A percentile compares a stretch with the other conserved stretches of the same genome.
These are phyloP conservation scores for Melinopterus prodromus DNA, from an alignment of 2,888 invertebrate genomes.

Conservation along the genomic window DNA sequence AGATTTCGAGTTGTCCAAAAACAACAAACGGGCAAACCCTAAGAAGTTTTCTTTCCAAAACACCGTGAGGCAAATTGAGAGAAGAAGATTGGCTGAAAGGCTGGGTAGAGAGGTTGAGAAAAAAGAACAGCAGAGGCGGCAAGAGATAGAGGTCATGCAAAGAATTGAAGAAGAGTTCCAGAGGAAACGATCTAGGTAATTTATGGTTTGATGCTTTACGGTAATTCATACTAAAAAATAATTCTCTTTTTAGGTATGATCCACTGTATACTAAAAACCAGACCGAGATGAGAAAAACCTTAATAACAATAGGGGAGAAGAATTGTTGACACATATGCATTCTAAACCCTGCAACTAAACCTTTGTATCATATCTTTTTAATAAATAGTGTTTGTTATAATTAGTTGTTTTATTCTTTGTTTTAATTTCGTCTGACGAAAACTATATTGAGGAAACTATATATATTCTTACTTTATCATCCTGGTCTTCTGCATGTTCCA, in stretches of 20 bases:
- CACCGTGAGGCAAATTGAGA: slow-evolving; percentile 82
- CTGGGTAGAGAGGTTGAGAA: slow-evolving; percentile 79
- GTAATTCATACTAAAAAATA: not conserved
- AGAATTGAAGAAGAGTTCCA: slow-evolving; percentile 90
- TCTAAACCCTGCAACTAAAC: not conserved
- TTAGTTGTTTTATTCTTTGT: not conserved
- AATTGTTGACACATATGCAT: slow-evolving; percentile 21
- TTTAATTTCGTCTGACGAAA: not conserved
- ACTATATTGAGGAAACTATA: not conserved
- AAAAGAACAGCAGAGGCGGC: slow-evolving; percentile 77
- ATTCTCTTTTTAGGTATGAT: slow-evolving; percentile 25
- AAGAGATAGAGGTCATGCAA: slow-evolving; percentile 84
- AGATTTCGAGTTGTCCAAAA: slow-evolving; percentile 38
- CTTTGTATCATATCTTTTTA: not conserved
- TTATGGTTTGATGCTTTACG: not conserved
- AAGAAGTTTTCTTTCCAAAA: slow-evolving; percentile 86
- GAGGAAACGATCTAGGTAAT: slow-evolving; percentile 73
- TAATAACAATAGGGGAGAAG: slow-evolving; percentile 28
- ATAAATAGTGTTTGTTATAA: not conserved
- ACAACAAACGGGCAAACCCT: slow-evolving; percentile 53
- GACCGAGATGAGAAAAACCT: slow-evolving; percentile 25
- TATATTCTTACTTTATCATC: not conserved
- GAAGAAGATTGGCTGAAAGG: slow-evolving; percentile 75
- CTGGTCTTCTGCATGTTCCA: too few relatives aligned
- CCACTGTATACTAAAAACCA: slow-evolving; percentile 27